Base-by-base conservation (phyloP, 1,140 invertebrate genomes). In the Mylabris phalerata region DNA sequence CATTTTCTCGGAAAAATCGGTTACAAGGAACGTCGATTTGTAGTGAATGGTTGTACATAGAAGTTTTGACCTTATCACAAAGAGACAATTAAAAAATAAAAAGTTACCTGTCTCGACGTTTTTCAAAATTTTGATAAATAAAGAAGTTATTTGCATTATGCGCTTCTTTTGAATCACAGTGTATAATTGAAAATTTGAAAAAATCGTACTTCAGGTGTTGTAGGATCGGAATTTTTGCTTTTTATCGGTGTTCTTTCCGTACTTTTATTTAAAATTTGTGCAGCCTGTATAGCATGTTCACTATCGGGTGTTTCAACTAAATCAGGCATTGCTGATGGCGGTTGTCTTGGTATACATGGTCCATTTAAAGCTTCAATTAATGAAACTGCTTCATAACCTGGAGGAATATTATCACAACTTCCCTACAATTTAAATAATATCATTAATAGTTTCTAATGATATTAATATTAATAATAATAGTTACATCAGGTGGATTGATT, bases 311-410 rank as follows among this genome's bases (percentile, higher is more conserved):
- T 72, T 60, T 74, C 71, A 1, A 67, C 80, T 71, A 56, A 76
- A 71, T 83, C 80, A 55, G 78, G 76, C 48, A 76, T 75, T 4
- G 79, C 78, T 19, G 82, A 74, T 11, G 82, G 75, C 10, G 78
- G 75, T 40, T 75, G 74, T 60, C 85, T 78, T 2, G 82, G 77
- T 19, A 80, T 79, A 63, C 82, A 84, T 2, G 93, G 94, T 1
- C 96, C 96, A 80, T 99, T 99, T n/a, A 99, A 78, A 4, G 96
- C 96, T 78, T 99, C 97, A 55, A 98, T 90, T n/a, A 99, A 78
- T 0, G 95, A 93, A 44, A 98, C 88, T 13, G 92, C 86, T 77
- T 98, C 93, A 73, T 97, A 98, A 0, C 96, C 95, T 1, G 86
- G 80, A 27, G 95, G 94, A 67, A 97, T 89, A 73, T 92, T 90